Evolutionary conservation across 2,113 vertebrate genomes (phyloP).

Genomic region (Osmerus eperlanus): DNA sequence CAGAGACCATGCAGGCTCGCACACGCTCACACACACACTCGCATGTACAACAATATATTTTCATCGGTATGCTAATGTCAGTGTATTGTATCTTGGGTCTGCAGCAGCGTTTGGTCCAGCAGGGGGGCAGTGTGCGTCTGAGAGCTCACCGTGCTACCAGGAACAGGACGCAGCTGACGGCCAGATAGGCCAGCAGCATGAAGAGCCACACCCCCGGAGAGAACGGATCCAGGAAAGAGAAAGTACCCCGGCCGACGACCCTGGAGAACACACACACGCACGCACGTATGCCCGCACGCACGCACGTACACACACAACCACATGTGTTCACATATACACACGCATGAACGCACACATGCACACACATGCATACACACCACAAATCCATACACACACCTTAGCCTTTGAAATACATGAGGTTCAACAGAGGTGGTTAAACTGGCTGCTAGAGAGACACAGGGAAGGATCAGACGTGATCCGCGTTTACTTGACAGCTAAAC

Average conservation of each 20-base stretch:
- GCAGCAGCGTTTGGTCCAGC: too few species aligned
- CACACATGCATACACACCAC: too few species aligned
- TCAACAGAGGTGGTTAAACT: too few species aligned
- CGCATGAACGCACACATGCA: neutral
- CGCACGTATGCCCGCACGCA: neutral
- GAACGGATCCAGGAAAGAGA: neutral
- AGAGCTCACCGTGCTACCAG: neutral
- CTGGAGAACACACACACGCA: neutral
- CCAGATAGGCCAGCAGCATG: conserved; percentile 2
- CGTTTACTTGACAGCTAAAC: too few species aligned
- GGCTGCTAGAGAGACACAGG: too few species aligned
- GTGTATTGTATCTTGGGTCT: too few species aligned
- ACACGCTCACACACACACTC: neutral
- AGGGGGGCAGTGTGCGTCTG: too few species aligned
- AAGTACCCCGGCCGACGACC: conserved; percentile 35
- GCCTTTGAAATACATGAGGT: too few species aligned
- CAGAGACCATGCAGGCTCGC: neutral
- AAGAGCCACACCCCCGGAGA: conserved; percentile 17
- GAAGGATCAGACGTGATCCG: too few species aligned
- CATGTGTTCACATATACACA: neutral
- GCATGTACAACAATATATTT: neutral
- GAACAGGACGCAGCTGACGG: neutral
- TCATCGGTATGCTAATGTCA: too few species aligned
- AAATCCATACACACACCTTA: too few species aligned
- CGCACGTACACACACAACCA: neutral